Evolutionary conservation across 2,888 invertebrate genomes (phyloP).

Genomic region (Toxonevra muliebris): DNA sequence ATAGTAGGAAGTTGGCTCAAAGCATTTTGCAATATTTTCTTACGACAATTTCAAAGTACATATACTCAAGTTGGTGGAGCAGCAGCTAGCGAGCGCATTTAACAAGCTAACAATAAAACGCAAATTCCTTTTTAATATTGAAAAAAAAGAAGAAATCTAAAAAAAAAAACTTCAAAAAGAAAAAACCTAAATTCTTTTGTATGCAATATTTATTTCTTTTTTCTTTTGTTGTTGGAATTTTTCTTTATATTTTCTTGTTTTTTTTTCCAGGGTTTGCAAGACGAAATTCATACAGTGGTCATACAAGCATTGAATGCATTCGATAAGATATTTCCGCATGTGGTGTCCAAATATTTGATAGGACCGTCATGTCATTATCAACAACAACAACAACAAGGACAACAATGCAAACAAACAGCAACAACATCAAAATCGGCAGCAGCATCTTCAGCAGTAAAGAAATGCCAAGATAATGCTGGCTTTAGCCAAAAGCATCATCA

Average conservation of each 20-base stretch:
- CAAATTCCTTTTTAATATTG: conserved; percentile 47
- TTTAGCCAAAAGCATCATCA: conserved; percentile 45
- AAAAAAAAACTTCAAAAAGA: neutral
- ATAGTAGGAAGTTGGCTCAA: too few species aligned
- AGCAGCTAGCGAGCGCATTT: neutral
- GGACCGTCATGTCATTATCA: conserved; percentile 55
- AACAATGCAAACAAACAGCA: neutral
- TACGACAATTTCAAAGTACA: too few species aligned
- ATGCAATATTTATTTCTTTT: conserved; percentile 16
- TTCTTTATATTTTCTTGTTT: conserved; percentile 10
- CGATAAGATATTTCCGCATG: conserved; percentile 64
- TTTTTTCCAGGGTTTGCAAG: conserved; percentile 61
- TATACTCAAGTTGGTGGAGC: too few species aligned
- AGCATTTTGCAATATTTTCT: too few species aligned
- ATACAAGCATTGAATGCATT: conserved; percentile 65
- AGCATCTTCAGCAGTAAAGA: conserved; percentile 22
- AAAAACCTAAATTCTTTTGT: neutral
- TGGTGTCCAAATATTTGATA: conserved; percentile 64
- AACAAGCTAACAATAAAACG: conserved; percentile 55
- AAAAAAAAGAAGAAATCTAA: conserved; percentile 19
- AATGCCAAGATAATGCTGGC: conserved; percentile 52
- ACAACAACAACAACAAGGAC: conserved; percentile 49
- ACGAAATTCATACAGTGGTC: conserved; percentile 65
- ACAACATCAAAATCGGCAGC: conserved; percentile 20
- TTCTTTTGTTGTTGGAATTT: neutral